Conservation (phyloP, 2,888 invertebrate species). For the Carcina quercana region DNA sequence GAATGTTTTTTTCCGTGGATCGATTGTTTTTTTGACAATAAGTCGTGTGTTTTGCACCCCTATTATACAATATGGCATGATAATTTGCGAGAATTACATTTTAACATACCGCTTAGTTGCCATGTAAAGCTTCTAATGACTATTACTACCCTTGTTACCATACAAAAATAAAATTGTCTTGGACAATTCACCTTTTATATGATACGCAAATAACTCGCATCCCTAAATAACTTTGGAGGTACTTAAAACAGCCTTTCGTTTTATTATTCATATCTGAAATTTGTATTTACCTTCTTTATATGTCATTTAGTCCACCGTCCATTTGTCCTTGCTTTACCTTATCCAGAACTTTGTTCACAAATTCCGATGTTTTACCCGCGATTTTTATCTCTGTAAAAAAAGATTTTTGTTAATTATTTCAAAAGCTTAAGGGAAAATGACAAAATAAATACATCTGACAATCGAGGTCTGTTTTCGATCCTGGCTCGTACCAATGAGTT, state of each 20-base stretch:
- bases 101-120: constrained; percentile 45
- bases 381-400: constrained; percentile 84
- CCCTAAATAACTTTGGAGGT: constrained; percentile 72
- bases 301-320: constrained; percentile 85
- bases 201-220: constrained; percentile 48
- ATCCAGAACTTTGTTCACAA: constrained; percentile 93
- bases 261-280: constrained; percentile 40
- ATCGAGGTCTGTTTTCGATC: too few relatives aligned
- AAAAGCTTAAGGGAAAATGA: too few relatives aligned
- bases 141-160: constrained; percentile 41
- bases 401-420: too few relatives aligned
- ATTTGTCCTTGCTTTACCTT: constrained; percentile 87
- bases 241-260: constrained; percentile 72
- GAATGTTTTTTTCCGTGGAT: too few relatives aligned
- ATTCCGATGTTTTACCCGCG: constrained; percentile 94
- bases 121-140: constrained; percentile 57
- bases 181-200: constrained; percentile 56
- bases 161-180: constrained; percentile 69
- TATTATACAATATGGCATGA: constrained; percentile 31
- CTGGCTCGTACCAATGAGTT: too few relatives aligned
- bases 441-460: too few relatives aligned
- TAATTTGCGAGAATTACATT: constrained; percentile 28
- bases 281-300: constrained; percentile 50
- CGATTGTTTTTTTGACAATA: too few relatives aligned
- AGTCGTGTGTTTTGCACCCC: too few relatives aligned